phyloP scores from a whole-genome alignment of 2,888 invertebrate genomes.

The Prosapia bicincta region DNA sequence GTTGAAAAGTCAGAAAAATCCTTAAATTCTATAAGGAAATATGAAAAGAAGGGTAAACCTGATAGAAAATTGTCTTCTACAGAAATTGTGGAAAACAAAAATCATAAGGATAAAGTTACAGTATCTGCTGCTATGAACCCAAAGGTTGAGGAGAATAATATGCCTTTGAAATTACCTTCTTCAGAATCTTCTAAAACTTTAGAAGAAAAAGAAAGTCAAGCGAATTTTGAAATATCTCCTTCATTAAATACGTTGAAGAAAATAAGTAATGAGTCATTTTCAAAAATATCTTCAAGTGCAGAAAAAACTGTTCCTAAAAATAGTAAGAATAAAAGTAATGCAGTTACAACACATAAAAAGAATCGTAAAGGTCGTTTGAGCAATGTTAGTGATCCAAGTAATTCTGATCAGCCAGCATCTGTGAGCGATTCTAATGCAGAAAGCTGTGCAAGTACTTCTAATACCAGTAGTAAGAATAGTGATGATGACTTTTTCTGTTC shows the following conservation, averaged over 20 bases:
- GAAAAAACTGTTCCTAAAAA: too few relatives aligned
- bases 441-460: not conserved
- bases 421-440: not conserved
- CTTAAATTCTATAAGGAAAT: not conserved
- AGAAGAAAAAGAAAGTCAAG: not conserved
- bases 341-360: not conserved
- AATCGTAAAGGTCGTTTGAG: too few relatives aligned
- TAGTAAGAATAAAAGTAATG: not conserved
- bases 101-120: too few relatives aligned
- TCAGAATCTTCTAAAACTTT: not conserved
- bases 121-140: too few relatives aligned
- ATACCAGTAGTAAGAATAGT: not conserved
- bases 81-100: not conserved
- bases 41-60: not conserved
- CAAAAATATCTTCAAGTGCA: not conserved
- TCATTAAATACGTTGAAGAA: not conserved
- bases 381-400: too few relatives aligned
- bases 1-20: not conserved
- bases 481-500: not conserved
- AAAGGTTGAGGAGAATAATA: too few relatives aligned
- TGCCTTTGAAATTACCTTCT: too few relatives aligned
- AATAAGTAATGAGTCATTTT: not conserved
- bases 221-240: not conserved
- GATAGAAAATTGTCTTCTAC: not conserved
- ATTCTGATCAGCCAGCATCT: not conserved